phyloP scores from a whole-genome alignment of 2,113 vertebrate species.

The Halcyon malimbica region DNA sequence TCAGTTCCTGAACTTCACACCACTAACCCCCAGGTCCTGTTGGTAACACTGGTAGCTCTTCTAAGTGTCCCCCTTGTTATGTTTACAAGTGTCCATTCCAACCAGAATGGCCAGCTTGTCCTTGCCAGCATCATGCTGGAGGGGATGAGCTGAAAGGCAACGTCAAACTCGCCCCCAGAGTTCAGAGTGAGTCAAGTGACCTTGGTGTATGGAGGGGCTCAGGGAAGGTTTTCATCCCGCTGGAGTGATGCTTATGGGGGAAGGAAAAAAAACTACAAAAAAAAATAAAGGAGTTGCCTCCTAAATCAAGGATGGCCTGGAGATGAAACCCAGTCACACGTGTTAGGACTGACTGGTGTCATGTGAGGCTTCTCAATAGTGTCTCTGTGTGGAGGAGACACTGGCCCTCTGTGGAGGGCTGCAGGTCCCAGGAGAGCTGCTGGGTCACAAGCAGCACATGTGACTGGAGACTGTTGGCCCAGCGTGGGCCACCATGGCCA shows the following conservation, averaged over 20 bases:
- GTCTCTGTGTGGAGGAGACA: constrained; percentile 59
- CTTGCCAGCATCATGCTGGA: not conserved
- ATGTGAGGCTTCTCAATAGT: constrained; percentile 61
- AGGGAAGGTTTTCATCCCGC: not conserved
- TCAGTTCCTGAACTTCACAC: not conserved
- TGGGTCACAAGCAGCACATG: constrained; percentile 63
- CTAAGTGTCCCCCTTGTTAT: rapidly evolving
- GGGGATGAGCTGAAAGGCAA: not conserved
- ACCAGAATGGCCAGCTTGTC: too few relatives aligned
- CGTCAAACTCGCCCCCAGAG: rapidly evolving
- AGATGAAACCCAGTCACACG: not conserved
- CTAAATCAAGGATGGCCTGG: not conserved
- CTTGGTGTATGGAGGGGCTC: not conserved
- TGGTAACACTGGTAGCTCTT: not conserved
- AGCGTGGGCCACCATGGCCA: not conserved
- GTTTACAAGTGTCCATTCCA: not conserved
- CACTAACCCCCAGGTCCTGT: not conserved
- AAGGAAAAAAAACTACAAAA: not conserved
- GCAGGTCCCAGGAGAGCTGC: not conserved
- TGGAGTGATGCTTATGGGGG: not conserved
- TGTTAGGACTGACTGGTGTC: constrained; percentile 24
- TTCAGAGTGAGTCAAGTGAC: constrained; percentile 41
- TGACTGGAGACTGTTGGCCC: not conserved
- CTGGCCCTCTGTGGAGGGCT: constrained; percentile 48
- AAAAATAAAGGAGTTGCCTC: not conserved